Evolutionary conservation across 2,113 vertebrate genomes (phyloP).

Genomic region (Takifugu flavidus): DNA sequence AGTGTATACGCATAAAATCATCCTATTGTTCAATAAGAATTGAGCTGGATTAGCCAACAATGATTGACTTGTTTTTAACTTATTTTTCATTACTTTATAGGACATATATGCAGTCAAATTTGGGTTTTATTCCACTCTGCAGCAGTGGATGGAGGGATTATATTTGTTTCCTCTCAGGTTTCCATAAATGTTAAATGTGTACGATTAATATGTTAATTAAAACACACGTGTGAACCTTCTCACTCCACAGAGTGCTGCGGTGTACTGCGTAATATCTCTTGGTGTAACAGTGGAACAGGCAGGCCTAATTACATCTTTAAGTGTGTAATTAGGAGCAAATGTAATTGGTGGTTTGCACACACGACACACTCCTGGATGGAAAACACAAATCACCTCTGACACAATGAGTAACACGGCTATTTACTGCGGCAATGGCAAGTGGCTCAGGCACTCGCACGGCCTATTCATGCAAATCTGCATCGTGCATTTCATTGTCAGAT

Average conservation of each 20-base stretch:
- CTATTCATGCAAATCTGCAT: slow-evolving; percentile 1
- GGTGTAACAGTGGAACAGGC: slow-evolving; percentile 57
- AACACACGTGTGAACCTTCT: slow-evolving; percentile 27
- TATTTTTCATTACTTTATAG: too few species aligned
- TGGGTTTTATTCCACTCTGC: too few species aligned
- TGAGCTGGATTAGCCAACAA: too few species aligned
- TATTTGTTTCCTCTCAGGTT: slow-evolving; percentile 21
- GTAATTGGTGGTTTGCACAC: slow-evolving; percentile 68
- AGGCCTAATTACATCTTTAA: slow-evolving; percentile 71
- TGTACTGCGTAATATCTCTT: slow-evolving; percentile 47
- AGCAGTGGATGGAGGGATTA: not conserved
- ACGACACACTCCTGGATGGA: slow-evolving; percentile 51
- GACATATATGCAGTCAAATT: too few species aligned
- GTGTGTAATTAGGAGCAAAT: slow-evolving; percentile 67
- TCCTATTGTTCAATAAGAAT: too few species aligned
- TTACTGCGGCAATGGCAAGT: slow-evolving; percentile 26
- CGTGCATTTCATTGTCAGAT: not conserved
- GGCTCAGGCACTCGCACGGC: not conserved
- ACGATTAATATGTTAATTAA: slow-evolving; percentile 43
- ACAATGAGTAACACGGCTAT: slow-evolving; percentile 34
- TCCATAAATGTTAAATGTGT: slow-evolving; percentile 28
- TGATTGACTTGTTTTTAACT: too few species aligned
- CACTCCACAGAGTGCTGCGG: slow-evolving; percentile 24
- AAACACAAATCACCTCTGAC: slow-evolving; percentile 62
- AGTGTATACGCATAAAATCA: too few species aligned